Evolutionary conservation across 2,888 invertebrate species (phyloP).

Genomic region (Quadroppia sp.): DNA sequence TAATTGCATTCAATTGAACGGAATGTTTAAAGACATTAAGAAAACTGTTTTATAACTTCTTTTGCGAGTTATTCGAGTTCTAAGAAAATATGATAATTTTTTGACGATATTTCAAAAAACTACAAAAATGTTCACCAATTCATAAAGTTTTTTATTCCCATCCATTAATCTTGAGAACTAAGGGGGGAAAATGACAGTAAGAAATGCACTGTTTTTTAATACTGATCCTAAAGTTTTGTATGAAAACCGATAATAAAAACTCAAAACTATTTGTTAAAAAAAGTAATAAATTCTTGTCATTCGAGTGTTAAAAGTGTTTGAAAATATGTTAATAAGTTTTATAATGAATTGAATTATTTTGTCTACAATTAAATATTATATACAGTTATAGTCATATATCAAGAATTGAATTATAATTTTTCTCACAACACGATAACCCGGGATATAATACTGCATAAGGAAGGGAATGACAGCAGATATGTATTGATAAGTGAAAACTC

Average conservation of each 20-base stretch:
- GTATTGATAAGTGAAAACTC: too few relatives aligned
- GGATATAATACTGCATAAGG: too few relatives aligned
- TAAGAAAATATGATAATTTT: slow-evolving; percentile 8
- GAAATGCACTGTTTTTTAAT: not conserved
- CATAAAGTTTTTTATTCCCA: not conserved
- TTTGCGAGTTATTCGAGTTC: too few relatives aligned
- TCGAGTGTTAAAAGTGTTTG: not conserved
- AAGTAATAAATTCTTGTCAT: slow-evolving; percentile 8
- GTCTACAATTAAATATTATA: too few relatives aligned
- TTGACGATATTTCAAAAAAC: not conserved
- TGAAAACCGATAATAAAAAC: not conserved
- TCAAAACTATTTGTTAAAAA: not conserved
- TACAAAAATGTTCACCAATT: not conserved
- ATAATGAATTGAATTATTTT: not conserved
- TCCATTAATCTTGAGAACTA: slow-evolving; percentile 1
- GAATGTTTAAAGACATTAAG: too few relatives aligned
- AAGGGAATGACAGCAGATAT: too few relatives aligned
- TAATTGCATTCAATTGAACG: too few relatives aligned
- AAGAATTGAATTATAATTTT: too few relatives aligned
- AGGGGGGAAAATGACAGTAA: slow-evolving; percentile 8
- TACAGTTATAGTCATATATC: too few relatives aligned
- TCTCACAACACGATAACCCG: too few relatives aligned
- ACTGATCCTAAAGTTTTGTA: not conserved
- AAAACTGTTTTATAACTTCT: too few relatives aligned
- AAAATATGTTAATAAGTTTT: not conserved